These are phyloP conservation scores for Notamacropus eugenii DNA, from an alignment of 2,797 vertebrate species.

Conservation along the genomic window DNA sequence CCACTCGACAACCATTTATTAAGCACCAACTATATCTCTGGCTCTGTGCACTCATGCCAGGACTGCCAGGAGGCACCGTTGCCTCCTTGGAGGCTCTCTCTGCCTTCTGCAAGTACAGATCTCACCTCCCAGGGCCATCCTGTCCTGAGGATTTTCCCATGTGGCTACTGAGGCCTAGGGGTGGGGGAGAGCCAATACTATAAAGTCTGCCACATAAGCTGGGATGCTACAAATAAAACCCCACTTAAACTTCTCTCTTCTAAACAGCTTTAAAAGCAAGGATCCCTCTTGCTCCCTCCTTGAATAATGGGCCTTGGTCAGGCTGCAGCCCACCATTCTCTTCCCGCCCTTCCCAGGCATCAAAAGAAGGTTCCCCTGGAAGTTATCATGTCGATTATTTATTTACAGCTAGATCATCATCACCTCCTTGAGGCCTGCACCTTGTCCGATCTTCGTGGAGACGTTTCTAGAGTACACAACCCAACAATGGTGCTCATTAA, in stretches of 20 bases:
- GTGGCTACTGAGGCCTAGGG: not conserved
- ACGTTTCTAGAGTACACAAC: not conserved
- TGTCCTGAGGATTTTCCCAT: not conserved
- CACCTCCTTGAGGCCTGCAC: too few species aligned
- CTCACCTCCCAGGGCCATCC: not conserved
- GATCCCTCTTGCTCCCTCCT: not conserved
- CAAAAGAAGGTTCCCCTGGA: too few species aligned
- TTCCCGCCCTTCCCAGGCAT: not conserved
- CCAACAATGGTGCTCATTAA: not conserved
- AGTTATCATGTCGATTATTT: not conserved
- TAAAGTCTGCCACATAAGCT: not conserved
- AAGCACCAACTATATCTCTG: too few species aligned
- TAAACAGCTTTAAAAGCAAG: not conserved
- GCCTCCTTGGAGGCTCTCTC: too few species aligned
- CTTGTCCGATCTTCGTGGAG: not conserved
- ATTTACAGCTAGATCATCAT: not conserved
- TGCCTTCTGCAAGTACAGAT: not conserved
- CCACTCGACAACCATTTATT: not conserved
- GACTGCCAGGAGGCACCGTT: not conserved
- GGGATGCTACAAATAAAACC: not conserved
- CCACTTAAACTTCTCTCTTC: not conserved
- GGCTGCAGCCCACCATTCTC: not conserved
- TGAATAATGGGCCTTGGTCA: not conserved
- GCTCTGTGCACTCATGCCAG: too few species aligned
- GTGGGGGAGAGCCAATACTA: not conserved